Percentiles rank a stretch among this genome's conserved stretches.
These are phyloP conservation scores for Apamea epomidion DNA, from an alignment of 2,888 invertebrate genomes.

Conservation along the genomic window DNA sequence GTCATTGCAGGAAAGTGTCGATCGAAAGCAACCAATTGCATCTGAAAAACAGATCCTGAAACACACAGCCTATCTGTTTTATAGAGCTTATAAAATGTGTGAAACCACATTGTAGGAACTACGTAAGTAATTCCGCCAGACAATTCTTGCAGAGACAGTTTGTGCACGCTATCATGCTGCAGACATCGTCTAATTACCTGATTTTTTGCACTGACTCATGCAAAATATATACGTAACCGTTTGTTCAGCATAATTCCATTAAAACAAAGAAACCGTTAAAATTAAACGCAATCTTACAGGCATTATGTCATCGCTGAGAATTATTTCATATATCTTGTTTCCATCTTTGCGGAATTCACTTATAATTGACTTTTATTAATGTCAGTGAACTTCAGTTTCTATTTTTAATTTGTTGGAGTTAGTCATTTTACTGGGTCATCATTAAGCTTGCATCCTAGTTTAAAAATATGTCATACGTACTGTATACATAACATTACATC, in stretches of 20 bases:
- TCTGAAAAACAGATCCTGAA: not conserved
- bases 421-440: not conserved
- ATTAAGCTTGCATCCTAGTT: not conserved
- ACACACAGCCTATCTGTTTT: conserved; percentile 29
- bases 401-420: not conserved
- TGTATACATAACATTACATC: too few relatives aligned
- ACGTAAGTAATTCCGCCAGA: conserved; percentile 49
- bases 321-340: conserved; percentile 35
- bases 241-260: conserved; percentile 20
- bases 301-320: conserved; percentile 53
- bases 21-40: not conserved
- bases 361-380: conserved; percentile 24
- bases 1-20: not conserved
- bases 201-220: conserved; percentile 54
- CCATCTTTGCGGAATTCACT: conserved; percentile 32
- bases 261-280: conserved; percentile 54
- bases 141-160: conserved; percentile 57
- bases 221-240: conserved; percentile 55
- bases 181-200: conserved; percentile 47
- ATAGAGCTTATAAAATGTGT: conserved; percentile 59
- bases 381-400: conserved; percentile 29
- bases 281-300: conserved; percentile 46
- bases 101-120: conserved; percentile 36
- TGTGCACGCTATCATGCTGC: conserved; percentile 46
- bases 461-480: not conserved